Percentiles rank a stretch among this genome's conserved stretches.
phyloP scores from a whole-genome alignment of 1,140 invertebrate genomes.

The Drepana arcuata region DNA sequence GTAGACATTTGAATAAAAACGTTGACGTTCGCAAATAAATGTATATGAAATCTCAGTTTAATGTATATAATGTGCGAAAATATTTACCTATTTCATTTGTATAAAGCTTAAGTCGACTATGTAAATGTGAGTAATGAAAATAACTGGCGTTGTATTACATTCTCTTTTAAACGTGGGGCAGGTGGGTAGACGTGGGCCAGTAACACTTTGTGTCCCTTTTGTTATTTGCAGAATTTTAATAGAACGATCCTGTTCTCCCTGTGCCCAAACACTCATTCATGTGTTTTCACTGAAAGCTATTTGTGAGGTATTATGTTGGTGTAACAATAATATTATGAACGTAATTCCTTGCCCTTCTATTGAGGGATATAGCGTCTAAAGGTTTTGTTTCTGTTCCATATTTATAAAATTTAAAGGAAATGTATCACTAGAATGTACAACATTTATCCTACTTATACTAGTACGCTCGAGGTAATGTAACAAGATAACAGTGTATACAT shows the following conservation, averaged over 20 bases:
- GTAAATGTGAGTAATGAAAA: slow-evolving; percentile 48
- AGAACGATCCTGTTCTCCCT: slow-evolving; percentile 37
- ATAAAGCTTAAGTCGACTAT: not conserved
- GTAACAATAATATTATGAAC: slow-evolving; percentile 11
- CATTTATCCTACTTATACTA: no score
- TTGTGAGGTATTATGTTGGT: slow-evolving; percentile 4
- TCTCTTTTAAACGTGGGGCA: slow-evolving; percentile 51
- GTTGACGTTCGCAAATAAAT: no score
- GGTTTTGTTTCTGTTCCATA: no score
- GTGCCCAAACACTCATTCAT: slow-evolving; percentile 11
- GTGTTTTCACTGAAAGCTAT: slow-evolving; percentile 11
- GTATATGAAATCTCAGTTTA: no score
- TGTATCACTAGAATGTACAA: no score
- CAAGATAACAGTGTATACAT: no score
- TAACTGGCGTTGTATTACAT: slow-evolving; percentile 62
- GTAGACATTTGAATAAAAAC: slow-evolving; percentile 11
- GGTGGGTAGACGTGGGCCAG: slow-evolving; percentile 52
- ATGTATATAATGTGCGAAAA: no score
- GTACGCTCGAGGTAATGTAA: no score
- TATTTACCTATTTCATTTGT: no score
- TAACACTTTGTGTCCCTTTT: slow-evolving; percentile 46
- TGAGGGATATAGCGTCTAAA: no score
- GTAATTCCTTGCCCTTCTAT: no score
- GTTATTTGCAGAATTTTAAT: slow-evolving; percentile 67
- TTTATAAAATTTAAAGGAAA: no score